Conservation (phyloP, 2,113 vertebrate species). For the Saccopteryx leptura region DNA sequence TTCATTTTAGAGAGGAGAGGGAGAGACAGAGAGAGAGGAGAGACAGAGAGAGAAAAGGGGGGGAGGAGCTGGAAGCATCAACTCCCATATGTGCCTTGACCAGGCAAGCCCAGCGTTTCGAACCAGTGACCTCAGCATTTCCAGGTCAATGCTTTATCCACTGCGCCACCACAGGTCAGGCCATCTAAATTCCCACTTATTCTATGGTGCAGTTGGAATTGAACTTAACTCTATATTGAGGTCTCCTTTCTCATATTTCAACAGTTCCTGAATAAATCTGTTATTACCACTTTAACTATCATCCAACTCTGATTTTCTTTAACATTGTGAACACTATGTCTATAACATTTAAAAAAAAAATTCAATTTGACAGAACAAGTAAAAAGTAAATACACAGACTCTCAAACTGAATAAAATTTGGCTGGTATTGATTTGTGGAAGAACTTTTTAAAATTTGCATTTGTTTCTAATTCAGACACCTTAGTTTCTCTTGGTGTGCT, state of each 20-base stretch:
- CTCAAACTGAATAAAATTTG: background rate
- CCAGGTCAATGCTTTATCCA: no score
- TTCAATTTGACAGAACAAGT: background rate
- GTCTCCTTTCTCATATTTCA: background rate
- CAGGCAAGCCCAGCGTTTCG: no score
- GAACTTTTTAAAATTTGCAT: background rate
- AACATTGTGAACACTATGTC: background rate
- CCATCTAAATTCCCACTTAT: background rate
- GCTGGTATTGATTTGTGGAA: background rate
- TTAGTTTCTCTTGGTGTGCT: background rate
- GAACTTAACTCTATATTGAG: background rate
- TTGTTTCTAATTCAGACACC: background rate
- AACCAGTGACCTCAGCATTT: no score
- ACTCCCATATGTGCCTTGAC: no score
- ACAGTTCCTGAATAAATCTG: background rate
- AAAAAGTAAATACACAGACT: background rate
- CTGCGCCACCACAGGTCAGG: no score
- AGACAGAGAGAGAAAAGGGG: no score
- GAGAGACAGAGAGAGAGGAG: no score
- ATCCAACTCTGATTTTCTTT: background rate
- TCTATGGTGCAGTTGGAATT: background rate
- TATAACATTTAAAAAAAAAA: background rate
- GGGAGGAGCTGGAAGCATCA: no score
- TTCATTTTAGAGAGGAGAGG: no score
- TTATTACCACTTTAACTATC: background rate